Evolutionary conservation across 2,113 vertebrate genomes (phyloP).

Genomic region (Chaetorhynchus papuensis): DNA sequence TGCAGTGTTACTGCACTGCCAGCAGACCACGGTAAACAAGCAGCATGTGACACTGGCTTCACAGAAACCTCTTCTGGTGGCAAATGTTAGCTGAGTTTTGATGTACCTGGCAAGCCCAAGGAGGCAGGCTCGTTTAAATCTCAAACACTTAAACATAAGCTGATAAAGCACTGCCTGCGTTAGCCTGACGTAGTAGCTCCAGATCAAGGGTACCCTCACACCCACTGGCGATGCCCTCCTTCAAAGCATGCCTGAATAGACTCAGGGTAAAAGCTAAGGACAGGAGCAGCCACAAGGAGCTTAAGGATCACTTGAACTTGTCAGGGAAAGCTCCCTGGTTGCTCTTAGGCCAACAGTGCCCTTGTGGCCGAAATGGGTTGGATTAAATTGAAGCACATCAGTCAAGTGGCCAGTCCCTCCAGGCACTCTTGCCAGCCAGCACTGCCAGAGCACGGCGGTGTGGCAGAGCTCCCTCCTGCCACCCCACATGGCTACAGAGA

Average conservation of each 20-base stretch:
- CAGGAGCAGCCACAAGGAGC: not conserved
- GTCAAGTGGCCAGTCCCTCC: not conserved
- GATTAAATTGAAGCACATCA: not conserved
- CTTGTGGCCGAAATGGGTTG: not conserved
- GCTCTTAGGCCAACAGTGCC: not conserved
- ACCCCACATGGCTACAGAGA: not conserved
- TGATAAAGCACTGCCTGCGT: not conserved
- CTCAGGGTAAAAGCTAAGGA: not conserved
- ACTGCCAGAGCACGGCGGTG: not conserved
- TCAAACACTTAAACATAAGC: not conserved
- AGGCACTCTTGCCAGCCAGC: not conserved
- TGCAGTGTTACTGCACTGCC: not conserved
- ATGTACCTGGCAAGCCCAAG: not conserved
- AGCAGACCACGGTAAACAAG: not conserved
- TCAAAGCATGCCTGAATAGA: not conserved
- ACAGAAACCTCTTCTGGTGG: not conserved
- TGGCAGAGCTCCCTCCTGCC: not conserved
- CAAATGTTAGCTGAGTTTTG: not conserved
- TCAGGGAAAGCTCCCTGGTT: not conserved
- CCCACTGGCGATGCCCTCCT: not conserved
- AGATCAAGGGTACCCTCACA: not conserved
- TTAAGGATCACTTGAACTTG: not conserved
- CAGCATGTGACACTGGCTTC: not conserved
- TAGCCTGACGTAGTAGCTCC: not conserved
- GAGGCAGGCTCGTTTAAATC: not conserved